Percentiles rank a stretch among this genome's conserved stretches.
These are phyloP conservation scores for Platichthys stellatus DNA, from an alignment of 2,113 vertebrate genomes.

Conservation along the genomic window DNA sequence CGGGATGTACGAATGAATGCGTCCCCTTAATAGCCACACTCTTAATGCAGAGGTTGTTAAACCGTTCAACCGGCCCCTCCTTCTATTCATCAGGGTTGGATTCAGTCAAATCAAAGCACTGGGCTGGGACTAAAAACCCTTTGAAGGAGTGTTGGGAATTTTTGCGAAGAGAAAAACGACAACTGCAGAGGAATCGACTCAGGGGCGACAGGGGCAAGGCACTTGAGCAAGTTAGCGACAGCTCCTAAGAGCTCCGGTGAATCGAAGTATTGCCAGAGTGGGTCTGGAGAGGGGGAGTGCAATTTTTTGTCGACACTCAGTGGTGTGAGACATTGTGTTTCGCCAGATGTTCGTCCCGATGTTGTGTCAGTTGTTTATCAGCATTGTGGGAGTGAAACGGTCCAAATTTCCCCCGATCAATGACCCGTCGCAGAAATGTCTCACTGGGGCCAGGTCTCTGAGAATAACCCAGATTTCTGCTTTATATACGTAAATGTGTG, in stretches of 20 bases:
- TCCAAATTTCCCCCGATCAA: constrained; percentile 52
- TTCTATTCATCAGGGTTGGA: constrained; percentile 52
- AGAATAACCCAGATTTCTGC: constrained; percentile 46
- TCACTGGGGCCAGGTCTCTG: constrained; percentile 26
- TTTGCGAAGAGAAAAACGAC: constrained; percentile 12
- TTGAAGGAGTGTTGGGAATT: constrained; percentile 32
- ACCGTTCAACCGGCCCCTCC: constrained; percentile 54
- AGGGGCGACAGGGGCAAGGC: background rate
- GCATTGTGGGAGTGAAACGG: constrained; percentile 34
- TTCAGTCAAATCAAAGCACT: constrained; percentile 60
- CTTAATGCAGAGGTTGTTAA: constrained; percentile 63
- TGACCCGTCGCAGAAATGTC: constrained; percentile 39
- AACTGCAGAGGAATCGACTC: background rate
- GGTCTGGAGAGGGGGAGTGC: too few relatives aligned
- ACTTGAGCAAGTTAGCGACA: constrained; percentile 11
- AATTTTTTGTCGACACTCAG: too few relatives aligned
- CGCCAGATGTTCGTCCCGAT: too few relatives aligned
- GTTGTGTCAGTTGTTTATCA: constrained; percentile 28
- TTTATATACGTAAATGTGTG: constrained; percentile 49
- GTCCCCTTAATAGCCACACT: constrained; percentile 28
- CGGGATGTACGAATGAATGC: constrained; percentile 35
- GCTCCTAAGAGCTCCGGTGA: background rate
- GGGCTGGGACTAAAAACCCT: constrained; percentile 57
- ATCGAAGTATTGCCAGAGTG: background rate
- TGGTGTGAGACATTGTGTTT: too few relatives aligned